Evolutionary conservation across 2,113 vertebrate species (phyloP).

Genomic region (Carlito syrichta): DNA sequence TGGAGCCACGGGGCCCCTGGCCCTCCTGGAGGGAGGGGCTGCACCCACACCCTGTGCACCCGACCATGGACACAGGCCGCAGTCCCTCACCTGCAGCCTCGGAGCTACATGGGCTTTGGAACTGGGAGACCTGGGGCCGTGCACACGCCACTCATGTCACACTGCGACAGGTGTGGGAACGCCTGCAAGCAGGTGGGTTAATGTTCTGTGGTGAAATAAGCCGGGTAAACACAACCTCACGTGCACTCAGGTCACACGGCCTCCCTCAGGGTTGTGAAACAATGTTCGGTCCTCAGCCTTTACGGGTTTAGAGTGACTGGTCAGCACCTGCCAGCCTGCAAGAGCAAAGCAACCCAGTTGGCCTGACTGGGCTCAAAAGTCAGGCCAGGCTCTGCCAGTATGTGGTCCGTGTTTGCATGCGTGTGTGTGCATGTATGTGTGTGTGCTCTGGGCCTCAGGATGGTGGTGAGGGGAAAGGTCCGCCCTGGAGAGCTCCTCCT

Average conservation of each 20-base stretch:
- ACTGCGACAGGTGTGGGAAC: neutral
- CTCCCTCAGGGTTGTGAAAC: neutral
- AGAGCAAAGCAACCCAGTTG: neutral
- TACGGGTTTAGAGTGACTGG: neutral
- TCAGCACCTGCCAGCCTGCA: neutral
- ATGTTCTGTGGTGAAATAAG: neutral
- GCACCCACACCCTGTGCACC: accelerated
- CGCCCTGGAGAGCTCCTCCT: neutral
- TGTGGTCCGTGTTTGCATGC: accelerated
- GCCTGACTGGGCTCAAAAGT: neutral
- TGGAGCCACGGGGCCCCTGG: accelerated
- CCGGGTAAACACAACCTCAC: neutral
- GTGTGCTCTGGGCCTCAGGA: neutral
- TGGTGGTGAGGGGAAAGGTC: neutral
- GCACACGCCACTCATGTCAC: too few species aligned
- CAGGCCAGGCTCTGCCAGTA: neutral
- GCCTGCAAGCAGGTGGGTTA: neutral
- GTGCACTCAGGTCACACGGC: neutral
- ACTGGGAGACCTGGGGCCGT: too few species aligned
- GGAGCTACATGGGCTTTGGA: neutral
- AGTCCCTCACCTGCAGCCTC: neutral
- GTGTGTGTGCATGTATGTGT: too few species aligned
- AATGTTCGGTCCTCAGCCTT: neutral
- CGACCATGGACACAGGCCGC: neutral
- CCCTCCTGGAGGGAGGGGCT: neutral